Conservation (phyloP, 1,140 invertebrate genomes). For the roundworm (Caenorhabditis elegans) region WBcel235 BX284602.5:8942501-8943000, state of each 20-base stretch:
- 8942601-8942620: neutral
- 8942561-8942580: conserved; percentile 7
- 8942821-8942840: neutral
- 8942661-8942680: neutral
- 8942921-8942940: neutral
- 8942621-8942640: neutral
- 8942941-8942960: neutral
- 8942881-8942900: neutral
- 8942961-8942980: neutral
- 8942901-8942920: conserved; percentile 16
- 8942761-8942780: conserved; percentile 4
- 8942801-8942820: neutral
- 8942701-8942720: neutral
- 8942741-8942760: conserved; percentile 27
- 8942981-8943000: too few relatives aligned
- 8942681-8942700: neutral
- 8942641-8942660: neutral
- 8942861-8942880: neutral
- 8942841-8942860: neutral
- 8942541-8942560: neutral
- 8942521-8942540: neutral
- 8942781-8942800: neutral
- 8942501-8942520: neutral
- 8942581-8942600: conserved; percentile 10
- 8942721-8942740: conserved; percentile 22